Percentiles rank a stretch among this genome's conserved stretches.
These are phyloP conservation scores for Ellobius talpinus DNA, from an alignment of 2,113 vertebrate genomes.

Conservation along the genomic window DNA sequence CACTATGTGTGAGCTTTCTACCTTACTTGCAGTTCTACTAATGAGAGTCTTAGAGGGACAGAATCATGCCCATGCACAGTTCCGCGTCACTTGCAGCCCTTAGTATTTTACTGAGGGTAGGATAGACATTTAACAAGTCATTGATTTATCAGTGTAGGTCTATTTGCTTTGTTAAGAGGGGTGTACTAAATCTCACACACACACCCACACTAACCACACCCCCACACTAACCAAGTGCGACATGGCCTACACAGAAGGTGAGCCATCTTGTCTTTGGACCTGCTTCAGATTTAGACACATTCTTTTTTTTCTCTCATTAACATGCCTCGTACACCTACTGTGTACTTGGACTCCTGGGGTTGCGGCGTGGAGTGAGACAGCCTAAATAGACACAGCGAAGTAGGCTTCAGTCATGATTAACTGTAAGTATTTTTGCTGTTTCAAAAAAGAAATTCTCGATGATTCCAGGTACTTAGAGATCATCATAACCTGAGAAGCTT, in stretches of 20 bases:
- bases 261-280: not conserved
- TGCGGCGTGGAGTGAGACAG: not conserved
- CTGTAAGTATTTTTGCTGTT: not conserved
- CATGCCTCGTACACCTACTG: rapidly evolving
- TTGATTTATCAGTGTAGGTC: not conserved
- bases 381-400: not conserved
- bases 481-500: not conserved
- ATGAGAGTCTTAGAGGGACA: not conserved
- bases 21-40: not conserved
- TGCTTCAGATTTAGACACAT: not conserved
- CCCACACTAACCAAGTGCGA: not conserved
- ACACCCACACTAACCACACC: not conserved
- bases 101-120: not conserved
- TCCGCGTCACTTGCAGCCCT: not conserved
- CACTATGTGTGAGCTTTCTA: not conserved
- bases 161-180: not conserved
- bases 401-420: not conserved
- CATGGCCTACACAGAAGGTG: rapidly evolving
- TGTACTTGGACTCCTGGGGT: not conserved
- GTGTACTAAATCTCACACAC: not conserved
- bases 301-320: not conserved
- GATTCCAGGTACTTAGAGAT: not conserved
- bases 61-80: not conserved
- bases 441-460: not conserved
- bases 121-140: not conserved